Conservation (phyloP, 2,113 vertebrate genomes). For the Tapirus terrestris region DNA sequence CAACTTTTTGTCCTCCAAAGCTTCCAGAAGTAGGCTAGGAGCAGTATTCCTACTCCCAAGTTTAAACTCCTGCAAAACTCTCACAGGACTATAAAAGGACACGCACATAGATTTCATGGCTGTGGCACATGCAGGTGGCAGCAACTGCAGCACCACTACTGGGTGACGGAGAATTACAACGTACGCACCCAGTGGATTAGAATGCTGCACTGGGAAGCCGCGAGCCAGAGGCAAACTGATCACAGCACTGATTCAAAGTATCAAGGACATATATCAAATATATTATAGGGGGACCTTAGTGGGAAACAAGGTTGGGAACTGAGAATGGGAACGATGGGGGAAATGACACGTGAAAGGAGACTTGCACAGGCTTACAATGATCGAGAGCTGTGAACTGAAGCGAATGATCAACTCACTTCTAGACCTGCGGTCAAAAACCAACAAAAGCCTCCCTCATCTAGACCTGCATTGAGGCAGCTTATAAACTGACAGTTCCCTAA, state of each 20-base stretch:
- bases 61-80: background rate
- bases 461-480: background rate
- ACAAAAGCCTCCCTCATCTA: background rate
- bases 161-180: accelerated
- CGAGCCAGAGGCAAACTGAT: background rate
- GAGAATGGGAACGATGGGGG: background rate
- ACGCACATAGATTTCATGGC: accelerated
- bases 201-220: accelerated
- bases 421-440: accelerated
- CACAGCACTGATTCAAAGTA: background rate
- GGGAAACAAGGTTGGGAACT: background rate
- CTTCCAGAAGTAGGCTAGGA: background rate
- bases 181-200: accelerated
- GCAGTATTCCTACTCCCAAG: too few relatives aligned
- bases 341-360: background rate
- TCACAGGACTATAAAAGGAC: background rate
- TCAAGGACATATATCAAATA: background rate
- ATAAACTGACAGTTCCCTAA: background rate
- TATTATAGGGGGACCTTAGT: accelerated
- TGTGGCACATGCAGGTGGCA: background rate
- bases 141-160: accelerated
- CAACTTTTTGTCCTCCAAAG: background rate
- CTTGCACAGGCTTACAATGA: background rate
- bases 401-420: background rate
- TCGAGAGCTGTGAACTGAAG: background rate